Conservation (phyloP, 1,140 invertebrate genomes). For the Scaptomyza pallida region DNA sequence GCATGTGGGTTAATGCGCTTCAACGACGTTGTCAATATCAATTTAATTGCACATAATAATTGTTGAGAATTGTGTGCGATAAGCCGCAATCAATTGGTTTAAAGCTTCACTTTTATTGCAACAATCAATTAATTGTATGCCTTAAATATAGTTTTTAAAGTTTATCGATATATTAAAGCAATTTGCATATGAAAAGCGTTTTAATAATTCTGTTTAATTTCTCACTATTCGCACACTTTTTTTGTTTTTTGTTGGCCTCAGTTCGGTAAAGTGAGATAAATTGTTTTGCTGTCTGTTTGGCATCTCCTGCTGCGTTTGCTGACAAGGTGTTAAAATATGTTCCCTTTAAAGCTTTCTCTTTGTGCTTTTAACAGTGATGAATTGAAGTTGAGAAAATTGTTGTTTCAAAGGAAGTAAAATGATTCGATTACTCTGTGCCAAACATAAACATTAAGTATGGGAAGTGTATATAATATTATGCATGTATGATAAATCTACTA, state of each 20-base stretch:
- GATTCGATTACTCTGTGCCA: too few species aligned
- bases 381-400: too few species aligned
- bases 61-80: neutral
- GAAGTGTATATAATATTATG: neutral
- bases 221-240: neutral
- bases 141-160: constrained; percentile 1
- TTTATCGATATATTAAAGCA: neutral
- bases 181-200: constrained; percentile 5
- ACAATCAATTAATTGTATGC: constrained; percentile 4
- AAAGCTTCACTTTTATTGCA: constrained; percentile 13
- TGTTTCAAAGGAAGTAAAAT: too few species aligned
- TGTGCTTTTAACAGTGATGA: neutral
- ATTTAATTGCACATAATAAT: constrained; percentile 20
- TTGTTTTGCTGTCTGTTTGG: neutral
- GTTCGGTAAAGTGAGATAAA: neutral
- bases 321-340: neutral
- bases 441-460: too few species aligned
- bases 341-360: neutral
- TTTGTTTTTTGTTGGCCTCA: neutral
- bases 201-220: neutral
- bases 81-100: constrained; percentile 5
- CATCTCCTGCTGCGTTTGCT: neutral
- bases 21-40: constrained; percentile 6
- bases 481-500: neutral
- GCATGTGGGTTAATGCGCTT: constrained; percentile 1